phyloP scores from a whole-genome alignment of 2,888 invertebrate species.

The Pharmacophagus antenor region DNA sequence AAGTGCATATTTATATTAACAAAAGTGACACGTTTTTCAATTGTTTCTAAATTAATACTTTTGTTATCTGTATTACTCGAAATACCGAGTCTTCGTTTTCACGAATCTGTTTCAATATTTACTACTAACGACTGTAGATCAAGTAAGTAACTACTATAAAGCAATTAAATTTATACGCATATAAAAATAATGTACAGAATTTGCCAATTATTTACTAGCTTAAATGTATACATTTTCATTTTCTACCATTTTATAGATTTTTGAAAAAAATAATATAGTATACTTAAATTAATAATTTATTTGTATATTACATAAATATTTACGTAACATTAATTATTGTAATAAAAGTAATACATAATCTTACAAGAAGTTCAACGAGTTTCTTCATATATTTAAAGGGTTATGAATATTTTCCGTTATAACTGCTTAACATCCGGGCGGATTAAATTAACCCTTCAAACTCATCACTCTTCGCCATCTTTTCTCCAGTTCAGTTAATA shows the following conservation, averaged over 20 bases:
- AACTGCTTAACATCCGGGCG: slow-evolving; percentile 41
- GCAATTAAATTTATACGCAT: too few relatives aligned
- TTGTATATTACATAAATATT: neutral
- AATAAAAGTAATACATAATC: slow-evolving; percentile 14
- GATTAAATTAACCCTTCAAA: slow-evolving; percentile 45
- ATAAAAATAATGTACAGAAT: too few relatives aligned
- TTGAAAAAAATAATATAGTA: neutral
- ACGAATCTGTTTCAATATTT: too few relatives aligned
- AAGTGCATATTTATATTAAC: neutral
- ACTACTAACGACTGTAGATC: too few relatives aligned
- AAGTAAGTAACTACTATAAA: too few relatives aligned
- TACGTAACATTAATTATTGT: neutral
- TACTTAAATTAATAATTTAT: too few relatives aligned
- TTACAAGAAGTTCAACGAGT: slow-evolving; percentile 26
- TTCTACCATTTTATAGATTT: too few relatives aligned
- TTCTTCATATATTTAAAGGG: slow-evolving; percentile 20
- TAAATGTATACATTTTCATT: too few relatives aligned
- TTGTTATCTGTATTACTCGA: neutral
- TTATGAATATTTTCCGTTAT: slow-evolving; percentile 36
- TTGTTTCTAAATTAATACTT: neutral
- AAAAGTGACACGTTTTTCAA: neutral
- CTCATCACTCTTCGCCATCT: slow-evolving; percentile 43
- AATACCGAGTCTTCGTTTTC: too few relatives aligned
- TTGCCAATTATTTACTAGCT: too few relatives aligned
- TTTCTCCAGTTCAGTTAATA: slow-evolving; percentile 51